Percentiles rank a stretch among this genome's conserved stretches.
Evolutionary conservation across 2,113 vertebrate species (phyloP).

Genomic region (Micronycteris hirsuta): DNA sequence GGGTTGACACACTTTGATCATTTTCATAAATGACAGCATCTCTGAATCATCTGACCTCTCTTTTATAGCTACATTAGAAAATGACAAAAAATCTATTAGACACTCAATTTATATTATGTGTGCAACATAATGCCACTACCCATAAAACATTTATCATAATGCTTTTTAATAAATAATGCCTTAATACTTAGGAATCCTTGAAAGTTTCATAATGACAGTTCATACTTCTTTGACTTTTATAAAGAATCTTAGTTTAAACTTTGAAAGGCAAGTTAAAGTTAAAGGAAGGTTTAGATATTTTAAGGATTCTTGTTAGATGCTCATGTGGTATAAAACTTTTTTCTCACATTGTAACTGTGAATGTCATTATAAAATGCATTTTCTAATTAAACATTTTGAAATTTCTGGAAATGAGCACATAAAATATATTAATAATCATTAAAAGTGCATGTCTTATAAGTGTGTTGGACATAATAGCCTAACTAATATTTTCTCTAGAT

Average conservation of each 20-base stretch:
- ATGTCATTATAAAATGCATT: slow-evolving; percentile 12
- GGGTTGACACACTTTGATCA: background rate
- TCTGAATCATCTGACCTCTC: background rate
- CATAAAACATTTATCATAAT: slow-evolving; percentile 10
- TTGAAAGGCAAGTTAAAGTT: slow-evolving; percentile 26
- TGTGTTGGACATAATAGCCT: background rate
- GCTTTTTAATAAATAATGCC: slow-evolving; percentile 31
- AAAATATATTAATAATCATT: background rate
- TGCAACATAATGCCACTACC: background rate
- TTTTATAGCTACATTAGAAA: background rate
- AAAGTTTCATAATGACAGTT: slow-evolving; percentile 35
- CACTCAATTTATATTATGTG: background rate
- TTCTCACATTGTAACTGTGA: background rate
- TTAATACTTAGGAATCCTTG: background rate
- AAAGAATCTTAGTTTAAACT: slow-evolving; percentile 2
- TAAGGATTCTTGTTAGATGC: background rate
- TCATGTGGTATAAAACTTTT: background rate
- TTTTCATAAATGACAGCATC: background rate
- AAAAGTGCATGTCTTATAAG: background rate
- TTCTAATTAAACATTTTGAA: slow-evolving; percentile 15
- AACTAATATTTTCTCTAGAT: background rate
- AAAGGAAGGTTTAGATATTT: background rate
- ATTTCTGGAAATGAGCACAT: background rate
- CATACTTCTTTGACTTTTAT: slow-evolving; percentile 15
- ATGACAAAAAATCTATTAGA: background rate